These are phyloP conservation scores for Nothocercus nigrocapillus DNA, from an alignment of 2,113 vertebrate species.

Conservation along the genomic window DNA sequence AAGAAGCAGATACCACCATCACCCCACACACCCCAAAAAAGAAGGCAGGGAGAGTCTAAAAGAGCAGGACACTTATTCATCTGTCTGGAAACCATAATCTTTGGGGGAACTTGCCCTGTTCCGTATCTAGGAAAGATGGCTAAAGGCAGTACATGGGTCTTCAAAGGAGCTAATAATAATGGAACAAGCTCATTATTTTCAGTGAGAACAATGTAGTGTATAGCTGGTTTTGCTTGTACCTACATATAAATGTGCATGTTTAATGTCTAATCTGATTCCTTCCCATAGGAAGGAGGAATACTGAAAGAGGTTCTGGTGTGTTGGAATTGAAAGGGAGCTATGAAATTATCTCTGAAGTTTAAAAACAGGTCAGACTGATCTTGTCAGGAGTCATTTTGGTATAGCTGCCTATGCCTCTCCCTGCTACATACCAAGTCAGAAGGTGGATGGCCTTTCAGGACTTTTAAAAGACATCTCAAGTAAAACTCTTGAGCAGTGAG, in stretches of 20 bases:
- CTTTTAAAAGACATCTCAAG: not conserved
- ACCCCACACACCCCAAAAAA: not conserved
- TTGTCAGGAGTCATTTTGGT: too few relatives aligned
- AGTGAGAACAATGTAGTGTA: not conserved
- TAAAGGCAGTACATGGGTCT: fast-evolving
- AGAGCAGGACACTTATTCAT: not conserved
- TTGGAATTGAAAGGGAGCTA: not conserved
- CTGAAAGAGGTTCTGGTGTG: not conserved
- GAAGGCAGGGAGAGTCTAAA: not conserved
- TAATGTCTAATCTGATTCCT: not conserved
- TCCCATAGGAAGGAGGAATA: not conserved
- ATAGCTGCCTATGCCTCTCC: not conserved
- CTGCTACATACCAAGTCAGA: not conserved
- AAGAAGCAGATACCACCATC: not conserved
- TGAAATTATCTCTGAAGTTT: not conserved
- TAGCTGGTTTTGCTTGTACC: not conserved
- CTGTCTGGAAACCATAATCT: not conserved
- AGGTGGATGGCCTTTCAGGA: not conserved
- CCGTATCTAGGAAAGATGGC: not conserved
- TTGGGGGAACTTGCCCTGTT: not conserved
- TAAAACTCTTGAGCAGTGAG: not conserved
- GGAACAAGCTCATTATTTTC: not conserved
- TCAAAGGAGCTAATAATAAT: not conserved
- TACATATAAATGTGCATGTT: not conserved
- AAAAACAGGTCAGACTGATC: not conserved